phyloP scores from a whole-genome alignment of 1,140 invertebrate genomes.

The Batillaria attramentaria region DNA sequence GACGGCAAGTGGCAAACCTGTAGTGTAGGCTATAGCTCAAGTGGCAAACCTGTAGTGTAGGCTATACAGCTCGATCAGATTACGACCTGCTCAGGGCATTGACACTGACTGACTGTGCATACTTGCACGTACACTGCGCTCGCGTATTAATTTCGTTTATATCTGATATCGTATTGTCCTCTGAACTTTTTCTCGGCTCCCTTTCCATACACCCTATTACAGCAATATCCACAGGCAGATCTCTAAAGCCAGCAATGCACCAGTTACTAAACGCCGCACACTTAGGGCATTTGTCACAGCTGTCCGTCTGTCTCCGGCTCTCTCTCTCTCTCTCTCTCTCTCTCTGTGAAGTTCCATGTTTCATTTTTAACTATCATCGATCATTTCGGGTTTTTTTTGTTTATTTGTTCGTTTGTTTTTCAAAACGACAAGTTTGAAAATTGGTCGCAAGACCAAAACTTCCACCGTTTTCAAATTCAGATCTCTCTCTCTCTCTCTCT shows the following conservation, averaged over 20 bases:
- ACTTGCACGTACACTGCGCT: background rate
- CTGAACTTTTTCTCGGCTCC: background rate
- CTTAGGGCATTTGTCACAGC: background rate
- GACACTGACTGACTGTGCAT: too few species aligned
- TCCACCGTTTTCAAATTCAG: background rate
- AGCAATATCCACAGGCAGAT: background rate
- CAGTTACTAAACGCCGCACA: background rate
- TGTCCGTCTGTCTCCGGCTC: background rate
- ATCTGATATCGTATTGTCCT: background rate
- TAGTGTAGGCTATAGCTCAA: too few species aligned
- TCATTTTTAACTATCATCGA: too few species aligned
- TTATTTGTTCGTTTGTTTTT: too few species aligned
- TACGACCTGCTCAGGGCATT: too few species aligned
- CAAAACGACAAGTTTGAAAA: too few species aligned
- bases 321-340: background rate
- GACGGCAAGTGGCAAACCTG: too few species aligned
- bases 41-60: too few species aligned
- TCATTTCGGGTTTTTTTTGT: too few species aligned
- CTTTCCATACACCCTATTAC: background rate
- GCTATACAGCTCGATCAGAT: too few species aligned
- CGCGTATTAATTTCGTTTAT: background rate
- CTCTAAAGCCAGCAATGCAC: background rate
- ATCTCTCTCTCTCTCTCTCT: slow-evolving; percentile 6
- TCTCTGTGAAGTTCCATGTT: too few species aligned
- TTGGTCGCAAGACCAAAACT: too few species aligned